Conservation (phyloP, 2,113 vertebrate genomes). For the Podarcis muralis region DNA sequence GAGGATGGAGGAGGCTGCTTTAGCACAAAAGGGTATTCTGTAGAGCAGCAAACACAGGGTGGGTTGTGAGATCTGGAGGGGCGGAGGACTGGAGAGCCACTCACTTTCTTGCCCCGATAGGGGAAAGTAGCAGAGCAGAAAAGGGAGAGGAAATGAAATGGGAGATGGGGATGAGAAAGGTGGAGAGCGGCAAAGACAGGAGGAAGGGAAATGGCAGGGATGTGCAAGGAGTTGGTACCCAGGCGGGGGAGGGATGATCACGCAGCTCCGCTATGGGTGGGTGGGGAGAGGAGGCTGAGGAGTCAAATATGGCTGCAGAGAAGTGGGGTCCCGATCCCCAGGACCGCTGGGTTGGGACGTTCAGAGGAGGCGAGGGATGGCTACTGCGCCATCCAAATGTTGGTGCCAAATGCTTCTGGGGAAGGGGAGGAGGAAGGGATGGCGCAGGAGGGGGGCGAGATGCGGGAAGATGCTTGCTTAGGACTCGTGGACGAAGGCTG, state of each 20-base stretch:
- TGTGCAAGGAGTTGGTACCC: not conserved
- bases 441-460: slow-evolving; percentile 17
- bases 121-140: not conserved
- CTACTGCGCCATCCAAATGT: not conserved
- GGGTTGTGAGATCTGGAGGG: not conserved
- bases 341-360: not conserved
- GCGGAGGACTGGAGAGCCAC: not conserved
- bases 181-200: not conserved
- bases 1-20: not conserved
- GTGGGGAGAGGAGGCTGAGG: not conserved
- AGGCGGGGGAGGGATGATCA: not conserved
- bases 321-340: not conserved
- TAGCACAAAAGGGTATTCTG: not conserved
- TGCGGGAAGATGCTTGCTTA: not conserved
- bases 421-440: not conserved
- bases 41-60: not conserved
- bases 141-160: not conserved
- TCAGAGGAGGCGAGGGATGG: not conserved
- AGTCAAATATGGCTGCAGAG: not conserved
- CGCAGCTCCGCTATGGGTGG: not conserved
- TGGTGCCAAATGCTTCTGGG: not conserved
- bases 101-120: not conserved
- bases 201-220: not conserved
- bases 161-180: not conserved
- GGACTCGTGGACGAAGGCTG: not conserved